A percentile compares a stretch with the other conserved stretches of the same genome.
Evolutionary conservation across 2,888 invertebrate genomes (phyloP).

Genomic region (Chaitophorus viminalis): DNA sequence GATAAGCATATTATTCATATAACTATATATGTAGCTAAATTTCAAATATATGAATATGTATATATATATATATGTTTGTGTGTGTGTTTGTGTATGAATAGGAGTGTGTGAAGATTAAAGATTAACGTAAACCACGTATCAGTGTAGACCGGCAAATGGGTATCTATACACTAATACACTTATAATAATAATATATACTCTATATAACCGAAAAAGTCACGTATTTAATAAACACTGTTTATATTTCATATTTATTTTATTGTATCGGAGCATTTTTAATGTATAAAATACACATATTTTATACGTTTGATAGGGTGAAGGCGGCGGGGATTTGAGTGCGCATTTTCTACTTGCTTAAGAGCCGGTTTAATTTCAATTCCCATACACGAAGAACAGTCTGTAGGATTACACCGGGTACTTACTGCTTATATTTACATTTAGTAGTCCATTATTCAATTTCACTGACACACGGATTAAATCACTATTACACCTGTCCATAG

Average conservation of each 20-base stretch:
- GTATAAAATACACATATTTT: not conserved
- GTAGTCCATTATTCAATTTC: constrained; percentile 30
- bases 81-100: not conserved
- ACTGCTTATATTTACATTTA: not conserved
- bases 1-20: too few relatives aligned
- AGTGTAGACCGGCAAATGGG: constrained; percentile 3
- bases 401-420: not conserved
- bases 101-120: constrained; percentile 39
- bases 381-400: not conserved
- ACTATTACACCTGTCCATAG: not conserved
- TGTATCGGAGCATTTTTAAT: too few relatives aligned
- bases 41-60: too few relatives aligned
- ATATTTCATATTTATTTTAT: not conserved
- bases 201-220: constrained; percentile 4
- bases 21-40: too few relatives aligned
- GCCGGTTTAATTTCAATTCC: constrained; percentile 11
- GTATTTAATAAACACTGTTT: not conserved
- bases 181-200: not conserved
- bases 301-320: not conserved
- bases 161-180: not conserved
- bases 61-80: too few relatives aligned
- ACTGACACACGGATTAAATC: constrained; percentile 19
- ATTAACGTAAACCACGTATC: constrained; percentile 40
- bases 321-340: not conserved
- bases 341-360: not conserved